phyloP scores from a whole-genome alignment of 2,888 invertebrate genomes.

The Miltochrista miniata region DNA sequence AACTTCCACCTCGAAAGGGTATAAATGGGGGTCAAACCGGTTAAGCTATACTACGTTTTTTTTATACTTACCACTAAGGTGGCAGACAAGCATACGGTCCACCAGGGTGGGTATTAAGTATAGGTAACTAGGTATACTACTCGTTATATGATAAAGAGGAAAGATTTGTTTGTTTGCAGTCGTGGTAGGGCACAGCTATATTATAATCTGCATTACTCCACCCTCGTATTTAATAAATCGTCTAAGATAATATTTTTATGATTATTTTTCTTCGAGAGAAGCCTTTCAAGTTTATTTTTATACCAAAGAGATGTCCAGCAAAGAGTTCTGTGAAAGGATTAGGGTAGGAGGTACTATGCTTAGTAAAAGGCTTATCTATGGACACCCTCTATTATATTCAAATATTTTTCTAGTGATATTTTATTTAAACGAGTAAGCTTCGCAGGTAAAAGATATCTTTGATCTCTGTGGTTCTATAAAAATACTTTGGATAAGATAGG shows the following conservation, averaged over 20 bases:
- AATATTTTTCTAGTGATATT: constrained; percentile 79
- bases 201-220: too few relatives aligned
- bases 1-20: too few relatives aligned
- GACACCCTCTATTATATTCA: constrained; percentile 65
- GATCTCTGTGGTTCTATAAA: constrained; percentile 54
- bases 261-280: constrained; percentile 14
- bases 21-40: too few relatives aligned
- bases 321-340: constrained; percentile 69
- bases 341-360: constrained; percentile 42
- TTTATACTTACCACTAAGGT: too few relatives aligned
- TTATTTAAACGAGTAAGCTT: constrained; percentile 62
- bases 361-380: constrained; percentile 63
- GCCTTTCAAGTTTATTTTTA: constrained; percentile 33
- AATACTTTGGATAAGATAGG: constrained; percentile 26
- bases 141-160: too few relatives aligned
- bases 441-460: constrained; percentile 57
- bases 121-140: too few relatives aligned
- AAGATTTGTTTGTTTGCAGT: too few relatives aligned
- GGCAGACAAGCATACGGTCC: too few relatives aligned
- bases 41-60: too few relatives aligned
- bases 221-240: neutral
- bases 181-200: too few relatives aligned
- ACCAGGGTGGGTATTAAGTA: too few relatives aligned
- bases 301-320: constrained; percentile 65
- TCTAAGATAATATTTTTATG: constrained; percentile 8